Evolutionary conservation across 2,113 vertebrate species (phyloP).

Genomic region (Jacana jacana): DNA sequence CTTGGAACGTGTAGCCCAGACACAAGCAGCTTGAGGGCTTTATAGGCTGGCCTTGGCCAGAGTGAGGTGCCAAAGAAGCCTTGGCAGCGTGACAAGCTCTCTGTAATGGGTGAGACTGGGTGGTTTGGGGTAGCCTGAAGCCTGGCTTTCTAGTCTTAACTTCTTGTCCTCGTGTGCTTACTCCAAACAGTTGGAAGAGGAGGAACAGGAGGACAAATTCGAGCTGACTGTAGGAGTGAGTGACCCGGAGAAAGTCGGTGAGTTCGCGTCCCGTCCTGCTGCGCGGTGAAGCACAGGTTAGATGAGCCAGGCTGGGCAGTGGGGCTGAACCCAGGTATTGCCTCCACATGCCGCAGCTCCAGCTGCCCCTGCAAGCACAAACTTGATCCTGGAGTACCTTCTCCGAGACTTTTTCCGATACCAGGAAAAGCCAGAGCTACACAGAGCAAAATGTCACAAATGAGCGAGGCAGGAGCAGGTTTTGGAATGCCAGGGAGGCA

Average conservation of each 20-base stretch:
- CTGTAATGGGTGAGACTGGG: rapidly evolving
- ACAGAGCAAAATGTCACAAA: background rate
- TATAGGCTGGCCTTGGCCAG: background rate
- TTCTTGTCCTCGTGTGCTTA: background rate
- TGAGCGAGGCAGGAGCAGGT: background rate
- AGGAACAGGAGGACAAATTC: slow-evolving; percentile 91
- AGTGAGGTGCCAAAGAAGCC: background rate
- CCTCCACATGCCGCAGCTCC: background rate
- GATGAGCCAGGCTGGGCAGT: background rate
- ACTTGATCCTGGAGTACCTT: background rate
- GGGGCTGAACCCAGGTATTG: rapidly evolving
- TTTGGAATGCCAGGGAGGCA: background rate
- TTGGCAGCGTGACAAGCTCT: background rate
- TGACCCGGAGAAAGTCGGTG: slow-evolving; percentile 97
- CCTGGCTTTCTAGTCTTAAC: background rate
- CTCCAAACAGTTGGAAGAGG: slow-evolving; percentile 80
- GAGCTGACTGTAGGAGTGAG: slow-evolving; percentile 89
- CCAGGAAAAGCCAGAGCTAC: background rate
- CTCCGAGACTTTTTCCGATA: background rate
- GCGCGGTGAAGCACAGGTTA: background rate
- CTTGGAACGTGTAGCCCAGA: background rate
- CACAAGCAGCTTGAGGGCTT: background rate
- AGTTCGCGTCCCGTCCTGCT: background rate
- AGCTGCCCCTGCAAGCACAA: background rate
- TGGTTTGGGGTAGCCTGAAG: background rate